Percentiles rank a stretch among this genome's conserved stretches.
Conservation (phyloP, 2,888 invertebrate genomes). For the Heliconius ethilla region DNA sequence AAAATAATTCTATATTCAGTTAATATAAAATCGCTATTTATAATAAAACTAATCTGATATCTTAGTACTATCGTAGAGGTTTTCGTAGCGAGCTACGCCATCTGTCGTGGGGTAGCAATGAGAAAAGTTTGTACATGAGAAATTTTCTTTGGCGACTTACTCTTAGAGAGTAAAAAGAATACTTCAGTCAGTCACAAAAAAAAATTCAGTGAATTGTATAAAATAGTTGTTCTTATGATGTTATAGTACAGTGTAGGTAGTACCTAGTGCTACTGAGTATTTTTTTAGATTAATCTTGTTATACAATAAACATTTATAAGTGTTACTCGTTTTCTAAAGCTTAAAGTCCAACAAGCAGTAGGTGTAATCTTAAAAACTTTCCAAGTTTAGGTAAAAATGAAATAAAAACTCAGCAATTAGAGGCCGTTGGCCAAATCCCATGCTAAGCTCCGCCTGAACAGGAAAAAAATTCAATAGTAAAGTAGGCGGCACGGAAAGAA, state of each 20-base stretch:
- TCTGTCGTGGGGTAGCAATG: constrained; percentile 73
- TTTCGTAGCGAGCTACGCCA: constrained; percentile 59
- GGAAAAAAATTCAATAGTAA: constrained; percentile 71
- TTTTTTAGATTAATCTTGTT: background rate
- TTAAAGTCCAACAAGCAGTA: background rate
- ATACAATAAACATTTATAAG: background rate
- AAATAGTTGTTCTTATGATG: background rate
- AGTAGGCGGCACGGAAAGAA: constrained; percentile 78
- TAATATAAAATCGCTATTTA: background rate
- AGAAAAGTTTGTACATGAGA: constrained; percentile 36
- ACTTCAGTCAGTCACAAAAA: background rate
- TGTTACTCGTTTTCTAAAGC: background rate
- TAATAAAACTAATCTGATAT: background rate
- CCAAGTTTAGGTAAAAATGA: constrained; percentile 49
- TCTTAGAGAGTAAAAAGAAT: background rate
- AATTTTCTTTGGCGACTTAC: background rate
- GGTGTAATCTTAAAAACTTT: constrained; percentile 25
- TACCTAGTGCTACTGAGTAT: background rate
- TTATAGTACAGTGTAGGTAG: background rate
- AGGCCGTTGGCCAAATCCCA: constrained; percentile 73
- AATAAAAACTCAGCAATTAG: constrained; percentile 64
- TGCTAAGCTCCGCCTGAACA: constrained; percentile 76
- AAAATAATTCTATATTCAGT: no score
- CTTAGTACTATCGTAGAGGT: constrained; percentile 29
- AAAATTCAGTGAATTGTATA: no score